phyloP scores from a whole-genome alignment of 35 echinoderm and acorn worm species.

The Heliocidaris tuberculata region DNA sequence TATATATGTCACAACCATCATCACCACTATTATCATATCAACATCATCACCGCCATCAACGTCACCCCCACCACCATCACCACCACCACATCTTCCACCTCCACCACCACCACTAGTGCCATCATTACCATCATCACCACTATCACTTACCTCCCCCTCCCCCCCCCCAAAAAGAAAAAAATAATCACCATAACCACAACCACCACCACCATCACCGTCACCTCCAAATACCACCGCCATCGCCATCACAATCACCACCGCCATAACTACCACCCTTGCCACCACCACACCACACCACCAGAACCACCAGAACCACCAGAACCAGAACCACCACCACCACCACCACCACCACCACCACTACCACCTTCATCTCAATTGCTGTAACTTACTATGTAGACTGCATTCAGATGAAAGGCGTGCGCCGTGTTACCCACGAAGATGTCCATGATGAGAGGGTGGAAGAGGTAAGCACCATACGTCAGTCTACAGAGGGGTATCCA shows the following conservation, averaged over 20 bases:
- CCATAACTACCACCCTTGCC: background rate
- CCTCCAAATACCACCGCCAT: background rate
- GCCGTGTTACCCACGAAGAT: background rate
- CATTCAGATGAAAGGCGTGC: background rate
- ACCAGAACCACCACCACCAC: background rate
- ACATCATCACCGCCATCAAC: too few species aligned
- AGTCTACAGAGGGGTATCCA: conserved; percentile 53
- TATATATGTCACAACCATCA: too few species aligned
- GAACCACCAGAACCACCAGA: background rate
- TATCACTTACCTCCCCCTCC: too few species aligned
- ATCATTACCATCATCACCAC: too few species aligned
- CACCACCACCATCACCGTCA: too few species aligned
- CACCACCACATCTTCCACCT: too few species aligned
- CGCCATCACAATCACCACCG: background rate
- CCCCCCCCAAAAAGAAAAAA: too few species aligned
- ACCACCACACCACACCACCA: background rate
- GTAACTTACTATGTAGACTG: conserved; percentile 31
- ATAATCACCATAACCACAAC: too few species aligned
- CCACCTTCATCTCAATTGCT: background rate
- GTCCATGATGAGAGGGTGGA: conserved; percentile 52
- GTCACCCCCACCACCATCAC: too few species aligned
- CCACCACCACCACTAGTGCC: too few species aligned
- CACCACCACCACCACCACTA: background rate
- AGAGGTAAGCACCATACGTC: conserved; percentile 56
- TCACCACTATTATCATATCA: too few species aligned